A percentile compares a stretch with the other conserved stretches of the same genome.
Conservation (phyloP, 2,888 invertebrate genomes). For the Heteropelma amictum region DNA sequence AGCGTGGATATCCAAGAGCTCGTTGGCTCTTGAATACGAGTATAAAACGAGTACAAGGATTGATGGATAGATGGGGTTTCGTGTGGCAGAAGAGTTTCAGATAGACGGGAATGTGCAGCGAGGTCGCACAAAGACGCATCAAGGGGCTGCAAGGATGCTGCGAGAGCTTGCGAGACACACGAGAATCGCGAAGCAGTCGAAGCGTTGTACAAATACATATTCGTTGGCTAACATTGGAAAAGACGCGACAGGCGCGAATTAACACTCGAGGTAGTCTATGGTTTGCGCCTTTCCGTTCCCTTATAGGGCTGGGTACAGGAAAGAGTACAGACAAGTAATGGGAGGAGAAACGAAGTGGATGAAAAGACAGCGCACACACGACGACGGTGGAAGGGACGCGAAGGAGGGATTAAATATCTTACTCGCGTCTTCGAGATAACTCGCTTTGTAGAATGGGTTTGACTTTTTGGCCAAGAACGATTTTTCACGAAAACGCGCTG, state of each 20-base stretch:
- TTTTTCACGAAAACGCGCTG: conserved; percentile 48
- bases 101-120: conserved; percentile 11
- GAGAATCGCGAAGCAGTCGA: conserved; percentile 4
- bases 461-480: conserved; percentile 6
- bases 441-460: conserved; percentile 1
- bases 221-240: not conserved
- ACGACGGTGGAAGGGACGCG: not conserved
- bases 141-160: not conserved
- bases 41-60: conserved; percentile 62
- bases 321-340: conserved; percentile 11
- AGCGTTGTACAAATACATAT: not conserved
- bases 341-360: conserved; percentile 13
- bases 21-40: too few relatives aligned
- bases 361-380: too few relatives aligned
- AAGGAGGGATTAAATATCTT: conserved; percentile 56
- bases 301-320: not conserved
- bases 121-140: conserved; percentile 11
- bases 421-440: conserved; percentile 42
- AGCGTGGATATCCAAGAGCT: conserved; percentile 45
- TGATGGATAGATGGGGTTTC: conserved; percentile 57
- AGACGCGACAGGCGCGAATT: not conserved
- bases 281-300: not conserved
- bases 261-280: not conserved
- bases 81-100: not conserved
- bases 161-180: not conserved